Conservation (phyloP, 2,888 invertebrate genomes). For the Standfussiana lucernea region DNA sequence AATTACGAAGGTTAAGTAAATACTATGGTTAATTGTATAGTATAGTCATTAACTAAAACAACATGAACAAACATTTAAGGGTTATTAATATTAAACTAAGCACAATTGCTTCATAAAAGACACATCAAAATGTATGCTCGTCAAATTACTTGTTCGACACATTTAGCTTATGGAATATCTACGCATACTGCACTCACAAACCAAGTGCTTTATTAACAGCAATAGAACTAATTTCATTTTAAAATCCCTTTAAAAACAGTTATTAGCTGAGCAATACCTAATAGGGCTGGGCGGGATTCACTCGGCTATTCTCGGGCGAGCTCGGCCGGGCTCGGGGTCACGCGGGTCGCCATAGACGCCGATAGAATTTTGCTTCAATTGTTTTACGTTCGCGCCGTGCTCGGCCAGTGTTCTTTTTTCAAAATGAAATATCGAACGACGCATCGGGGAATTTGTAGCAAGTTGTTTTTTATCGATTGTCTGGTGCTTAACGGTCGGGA, state of each 20-base stretch:
- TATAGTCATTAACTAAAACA: conserved; percentile 5
- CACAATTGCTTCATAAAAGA: conserved; percentile 43
- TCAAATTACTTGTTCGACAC: conserved; percentile 24
- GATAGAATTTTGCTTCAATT: conserved; percentile 87
- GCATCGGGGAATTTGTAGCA: conserved; percentile 73
- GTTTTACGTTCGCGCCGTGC: conserved; percentile 81
- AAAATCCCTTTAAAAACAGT: conserved; percentile 73
- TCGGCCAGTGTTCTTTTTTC: conserved; percentile 72
- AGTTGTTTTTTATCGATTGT: conserved; percentile 73
- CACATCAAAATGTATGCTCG: conserved; percentile 39
- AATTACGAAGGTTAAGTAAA: conserved; percentile 26
- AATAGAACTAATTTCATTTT: conserved; percentile 68
- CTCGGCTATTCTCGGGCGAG: conserved; percentile 71
- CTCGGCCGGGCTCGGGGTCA: conserved; percentile 69
- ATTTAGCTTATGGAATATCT: conserved; percentile 32
- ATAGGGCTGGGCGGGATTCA: conserved; percentile 78
- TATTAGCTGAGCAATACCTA: conserved; percentile 76
- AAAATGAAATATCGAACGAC: conserved; percentile 73
- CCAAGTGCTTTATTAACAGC: conserved; percentile 40
- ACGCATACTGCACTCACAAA: conserved; percentile 28
- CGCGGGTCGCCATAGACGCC: conserved; percentile 73
- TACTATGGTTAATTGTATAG: conserved; percentile 3
- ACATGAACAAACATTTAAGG: conserved; percentile 11
- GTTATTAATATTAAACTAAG: no score
- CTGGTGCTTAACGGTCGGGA: conserved; percentile 74